Evolutionary conservation across 1,140 invertebrate genomes (phyloP).

Genomic region (Conus ventricosus): DNA sequence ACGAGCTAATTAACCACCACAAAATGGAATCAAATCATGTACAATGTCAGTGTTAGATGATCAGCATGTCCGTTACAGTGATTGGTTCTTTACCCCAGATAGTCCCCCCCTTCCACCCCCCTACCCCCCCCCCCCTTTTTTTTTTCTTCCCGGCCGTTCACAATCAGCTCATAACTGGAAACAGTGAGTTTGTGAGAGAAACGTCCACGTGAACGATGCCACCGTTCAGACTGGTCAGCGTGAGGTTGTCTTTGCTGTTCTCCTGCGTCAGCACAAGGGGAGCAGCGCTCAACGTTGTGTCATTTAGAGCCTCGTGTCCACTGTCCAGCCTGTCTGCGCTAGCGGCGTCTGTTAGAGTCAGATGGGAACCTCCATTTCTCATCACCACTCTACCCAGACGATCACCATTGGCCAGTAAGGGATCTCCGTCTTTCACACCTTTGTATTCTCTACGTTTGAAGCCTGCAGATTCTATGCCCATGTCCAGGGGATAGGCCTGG

Average conservation of each 20-base stretch:
- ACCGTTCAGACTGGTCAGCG: constrained; percentile 7
- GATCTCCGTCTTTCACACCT: not conserved
- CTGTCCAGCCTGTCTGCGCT: not conserved
- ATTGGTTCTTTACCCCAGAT: too few relatives aligned
- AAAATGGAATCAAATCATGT: too few relatives aligned
- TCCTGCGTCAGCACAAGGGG: not conserved
- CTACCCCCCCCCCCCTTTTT: not conserved
- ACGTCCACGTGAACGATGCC: constrained; percentile 13
- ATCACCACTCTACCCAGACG: not conserved
- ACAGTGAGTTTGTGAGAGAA: not conserved
- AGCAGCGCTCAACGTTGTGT: not conserved
- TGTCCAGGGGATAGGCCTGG: not conserved
- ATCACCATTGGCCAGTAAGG: not conserved
- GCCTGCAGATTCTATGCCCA: not conserved
- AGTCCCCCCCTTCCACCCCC: too few relatives aligned
- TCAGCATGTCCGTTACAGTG: too few relatives aligned
- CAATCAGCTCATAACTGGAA: constrained; percentile 18
- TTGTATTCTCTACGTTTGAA: not conserved
- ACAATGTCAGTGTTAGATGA: too few relatives aligned
- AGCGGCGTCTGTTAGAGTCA: not conserved
- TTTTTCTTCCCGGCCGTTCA: not conserved
- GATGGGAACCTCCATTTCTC: constrained; percentile 4
- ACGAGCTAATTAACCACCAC: too few relatives aligned
- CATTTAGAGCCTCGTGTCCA: not conserved
- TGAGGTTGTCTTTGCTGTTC: not conserved